A percentile compares a stretch with the other conserved stretches of the same genome.
phyloP scores from a whole-genome alignment of 2,888 invertebrate species.

The Epirrhoe alternata region DNA sequence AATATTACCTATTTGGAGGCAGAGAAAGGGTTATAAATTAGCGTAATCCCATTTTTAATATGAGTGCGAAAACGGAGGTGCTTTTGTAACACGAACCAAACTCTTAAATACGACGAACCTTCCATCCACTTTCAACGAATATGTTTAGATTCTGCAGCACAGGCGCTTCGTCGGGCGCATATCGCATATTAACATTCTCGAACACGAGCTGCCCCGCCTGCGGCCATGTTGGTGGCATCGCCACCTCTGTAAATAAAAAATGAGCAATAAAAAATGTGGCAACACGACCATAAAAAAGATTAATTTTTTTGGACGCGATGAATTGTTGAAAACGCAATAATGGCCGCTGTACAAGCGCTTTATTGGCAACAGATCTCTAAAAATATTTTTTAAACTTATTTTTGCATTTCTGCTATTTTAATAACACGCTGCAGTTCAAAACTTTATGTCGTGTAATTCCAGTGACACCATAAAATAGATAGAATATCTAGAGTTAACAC shows the following conservation, averaged over 20 bases:
- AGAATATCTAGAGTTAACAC: not conserved
- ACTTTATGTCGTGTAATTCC: not conserved
- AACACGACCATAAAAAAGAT: constrained; percentile 43
- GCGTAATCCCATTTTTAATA: too few species aligned
- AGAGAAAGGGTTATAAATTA: too few species aligned
- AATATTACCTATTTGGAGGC: too few species aligned
- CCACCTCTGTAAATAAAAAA: constrained; percentile 65
- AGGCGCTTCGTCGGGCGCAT: constrained; percentile 85
- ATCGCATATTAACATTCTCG: constrained; percentile 85
- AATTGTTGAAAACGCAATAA: constrained; percentile 46
- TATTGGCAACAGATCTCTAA: constrained; percentile 25
- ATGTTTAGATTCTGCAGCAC: constrained; percentile 85
- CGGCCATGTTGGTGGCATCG: constrained; percentile 87
- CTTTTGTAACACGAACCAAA: not conserved
- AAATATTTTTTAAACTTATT: constrained; percentile 15
- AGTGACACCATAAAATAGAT: not conserved
- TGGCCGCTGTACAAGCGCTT: constrained; percentile 26
- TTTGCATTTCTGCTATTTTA: constrained; percentile 9
- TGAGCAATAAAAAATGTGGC: constrained; percentile 38
- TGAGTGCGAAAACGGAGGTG: too few species aligned
- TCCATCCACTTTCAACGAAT: constrained; percentile 74
- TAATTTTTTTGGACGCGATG: constrained; percentile 44
- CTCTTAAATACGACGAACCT: constrained; percentile 54
- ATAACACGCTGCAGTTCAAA: not conserved
- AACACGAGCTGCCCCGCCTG: constrained; percentile 85